Conservation (phyloP, 2,888 invertebrate species). For the Lepidochrysops patricia region DNA sequence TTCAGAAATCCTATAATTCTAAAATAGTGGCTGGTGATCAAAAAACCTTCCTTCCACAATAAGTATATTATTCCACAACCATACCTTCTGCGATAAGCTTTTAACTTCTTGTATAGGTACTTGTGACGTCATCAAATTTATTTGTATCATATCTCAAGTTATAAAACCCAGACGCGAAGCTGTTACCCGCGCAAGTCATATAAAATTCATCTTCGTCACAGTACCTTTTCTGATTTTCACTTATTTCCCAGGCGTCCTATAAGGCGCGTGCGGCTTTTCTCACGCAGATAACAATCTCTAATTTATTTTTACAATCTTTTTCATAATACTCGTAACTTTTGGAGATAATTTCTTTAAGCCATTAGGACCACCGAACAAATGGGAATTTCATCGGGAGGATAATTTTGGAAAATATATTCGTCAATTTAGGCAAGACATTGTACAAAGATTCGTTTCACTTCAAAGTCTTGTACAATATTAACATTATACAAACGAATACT, state of each 20-base stretch:
- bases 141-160: not conserved
- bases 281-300: conserved; percentile 11
- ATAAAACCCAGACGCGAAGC: not conserved
- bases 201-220: conserved; percentile 13
- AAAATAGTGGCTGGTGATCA: no score
- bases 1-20: no score
- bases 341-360: conserved; percentile 1
- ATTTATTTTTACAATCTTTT: conserved; percentile 11
- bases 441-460: not conserved
- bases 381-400: not conserved
- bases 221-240: conserved; percentile 11
- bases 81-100: not conserved
- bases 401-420: not conserved
- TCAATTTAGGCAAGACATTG: not conserved
- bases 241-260: conserved; percentile 8
- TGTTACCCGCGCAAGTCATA: not conserved
- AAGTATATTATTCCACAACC: no score
- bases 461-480: not conserved
- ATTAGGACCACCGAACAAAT: not conserved
- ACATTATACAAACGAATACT: not conserved
- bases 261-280: conserved; percentile 3
- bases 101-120: not conserved
- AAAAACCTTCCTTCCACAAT: no score
- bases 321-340: not conserved
- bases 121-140: not conserved